Evolutionary conservation across 2,113 vertebrate genomes (phyloP), one percentile per base, ranked within the genome.

Genomic region (Oreamnos americanus): DNA sequence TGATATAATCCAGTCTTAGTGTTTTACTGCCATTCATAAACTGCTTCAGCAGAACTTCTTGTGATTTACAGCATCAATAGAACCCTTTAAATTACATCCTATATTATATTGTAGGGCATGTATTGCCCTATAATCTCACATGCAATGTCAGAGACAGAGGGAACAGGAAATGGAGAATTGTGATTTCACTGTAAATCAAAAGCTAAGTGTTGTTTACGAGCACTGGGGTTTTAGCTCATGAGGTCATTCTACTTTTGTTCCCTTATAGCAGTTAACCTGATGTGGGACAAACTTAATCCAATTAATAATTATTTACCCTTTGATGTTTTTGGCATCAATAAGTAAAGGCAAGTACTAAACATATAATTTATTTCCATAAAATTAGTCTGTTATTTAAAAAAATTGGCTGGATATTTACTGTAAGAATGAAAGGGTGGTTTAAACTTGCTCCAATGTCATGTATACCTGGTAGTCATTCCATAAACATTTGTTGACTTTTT

Each of bases 21-120:
- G 88, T 98, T 99, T 99, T 99, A 99, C 97, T 98, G 94, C 98
- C 96, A 98, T 99, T 99, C 98, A 99, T 99, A 99, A 99, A 99
- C 96, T 98, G 98, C 98, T 98, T 97, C 98, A 98, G 98, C 98
- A 98, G 98, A 97, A 98, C 96, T 98, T 98, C 96, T 98, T 98
- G 95, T 99, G 98, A 99, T 99, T 99, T 99, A 99, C 96, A 96
- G 62, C 97, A 98, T 98, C 98, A 98, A 98, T 98, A 99, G 98
- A 98, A 94, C 4, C 49, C 98, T 98, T 98, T 98, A 98, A 99
- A 99, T 99, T 99, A 98, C 97, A 98, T 98, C 98, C 98, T 98
- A 95, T 97, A 98, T 98, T 99, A 98, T 98, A 90, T 96, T 2
- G 86, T 97, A 94, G 90, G 96, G 96, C 97, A 97, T 67, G 96